Conservation (phyloP, 2,797 vertebrate species). For the Acanthornis magna region DNA sequence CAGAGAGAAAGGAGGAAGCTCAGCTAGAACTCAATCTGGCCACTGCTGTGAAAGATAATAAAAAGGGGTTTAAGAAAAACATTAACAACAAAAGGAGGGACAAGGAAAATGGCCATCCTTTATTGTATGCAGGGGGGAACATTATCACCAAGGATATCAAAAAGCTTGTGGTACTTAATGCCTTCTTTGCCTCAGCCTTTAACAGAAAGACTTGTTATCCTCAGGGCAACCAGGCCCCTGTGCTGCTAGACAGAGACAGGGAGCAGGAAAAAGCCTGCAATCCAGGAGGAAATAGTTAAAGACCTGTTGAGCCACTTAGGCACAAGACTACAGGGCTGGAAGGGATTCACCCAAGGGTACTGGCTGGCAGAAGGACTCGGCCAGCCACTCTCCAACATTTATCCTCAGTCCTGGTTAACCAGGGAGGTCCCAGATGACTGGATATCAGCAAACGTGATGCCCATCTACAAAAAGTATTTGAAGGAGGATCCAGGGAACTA, state of each 20-base stretch:
- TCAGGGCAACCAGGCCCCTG: neutral
- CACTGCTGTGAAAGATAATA: neutral
- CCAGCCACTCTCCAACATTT: neutral
- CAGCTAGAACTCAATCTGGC: neutral
- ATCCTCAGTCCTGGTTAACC: neutral
- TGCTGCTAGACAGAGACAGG: neutral
- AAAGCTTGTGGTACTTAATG: neutral
- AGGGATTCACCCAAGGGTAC: neutral
- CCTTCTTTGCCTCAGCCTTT: neutral
- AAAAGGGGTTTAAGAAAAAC: neutral
- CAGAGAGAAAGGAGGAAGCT: neutral
- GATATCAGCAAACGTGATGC: neutral
- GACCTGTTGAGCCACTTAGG: neutral
- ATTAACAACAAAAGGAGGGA: neutral
- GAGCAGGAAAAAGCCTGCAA: neutral
- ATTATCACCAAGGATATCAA: neutral
- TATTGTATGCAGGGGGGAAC: fast-evolving
- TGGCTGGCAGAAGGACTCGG: neutral
- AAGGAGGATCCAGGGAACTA: neutral
- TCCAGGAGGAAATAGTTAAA: neutral
- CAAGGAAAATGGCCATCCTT: neutral
- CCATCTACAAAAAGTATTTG: neutral
- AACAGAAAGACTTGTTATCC: neutral
- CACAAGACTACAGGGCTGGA: neutral
- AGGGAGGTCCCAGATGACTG: neutral